Conservation (phyloP, 2,113 vertebrate species). For the Sterrhoptilus dennistouni region DNA sequence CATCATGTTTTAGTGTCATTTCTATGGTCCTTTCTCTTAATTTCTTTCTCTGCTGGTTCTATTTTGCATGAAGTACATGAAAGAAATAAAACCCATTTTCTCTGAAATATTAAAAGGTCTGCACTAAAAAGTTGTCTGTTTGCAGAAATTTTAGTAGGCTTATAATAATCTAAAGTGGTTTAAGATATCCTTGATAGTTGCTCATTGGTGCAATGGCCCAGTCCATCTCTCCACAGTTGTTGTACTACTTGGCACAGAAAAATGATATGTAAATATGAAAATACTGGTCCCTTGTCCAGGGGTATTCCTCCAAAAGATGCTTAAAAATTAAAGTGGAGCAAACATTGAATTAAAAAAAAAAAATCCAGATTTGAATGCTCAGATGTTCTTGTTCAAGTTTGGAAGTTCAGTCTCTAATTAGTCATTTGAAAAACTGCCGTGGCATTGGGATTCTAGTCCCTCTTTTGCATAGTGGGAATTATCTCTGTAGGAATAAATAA, state of each 20-base stretch:
- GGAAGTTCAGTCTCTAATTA: background rate
- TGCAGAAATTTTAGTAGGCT: background rate
- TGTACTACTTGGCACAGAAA: background rate
- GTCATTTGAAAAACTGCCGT: background rate
- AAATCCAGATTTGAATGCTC: background rate
- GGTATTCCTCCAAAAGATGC: background rate
- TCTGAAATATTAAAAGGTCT: background rate
- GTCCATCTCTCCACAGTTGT: background rate
- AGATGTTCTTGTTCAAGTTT: background rate
- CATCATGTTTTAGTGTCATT: fast-evolving
- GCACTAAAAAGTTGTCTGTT: background rate
- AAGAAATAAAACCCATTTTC: fast-evolving
- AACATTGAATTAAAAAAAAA: background rate
- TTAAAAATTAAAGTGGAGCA: background rate
- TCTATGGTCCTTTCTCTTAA: background rate
- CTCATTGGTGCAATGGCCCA: background rate
- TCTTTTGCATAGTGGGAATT: background rate
- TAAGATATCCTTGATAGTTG: no score
- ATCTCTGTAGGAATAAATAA: background rate
- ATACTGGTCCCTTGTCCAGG: fast-evolving
- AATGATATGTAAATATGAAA: background rate
- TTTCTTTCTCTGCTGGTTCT: background rate
- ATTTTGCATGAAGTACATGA: background rate
- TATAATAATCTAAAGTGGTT: background rate
- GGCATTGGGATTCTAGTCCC: background rate